phyloP scores from a whole-genome alignment of 2,113 vertebrate species.

The Chitala chitala region DNA sequence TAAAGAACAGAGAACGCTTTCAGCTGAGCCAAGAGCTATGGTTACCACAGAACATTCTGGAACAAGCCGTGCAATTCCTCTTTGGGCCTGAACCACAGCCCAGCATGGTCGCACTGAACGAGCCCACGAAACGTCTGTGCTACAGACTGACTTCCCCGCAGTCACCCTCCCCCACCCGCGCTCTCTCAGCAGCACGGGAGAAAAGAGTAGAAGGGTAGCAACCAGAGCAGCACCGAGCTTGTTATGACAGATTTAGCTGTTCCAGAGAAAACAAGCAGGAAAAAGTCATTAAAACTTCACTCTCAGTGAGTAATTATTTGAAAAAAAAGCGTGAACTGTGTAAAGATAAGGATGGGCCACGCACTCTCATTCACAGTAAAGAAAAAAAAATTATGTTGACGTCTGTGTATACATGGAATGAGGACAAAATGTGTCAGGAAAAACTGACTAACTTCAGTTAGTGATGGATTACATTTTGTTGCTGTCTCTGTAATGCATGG shows the following conservation, averaged over 20 bases:
- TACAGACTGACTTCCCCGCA: neutral
- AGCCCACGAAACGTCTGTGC: slow-evolving; percentile 19
- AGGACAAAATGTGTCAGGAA: neutral
- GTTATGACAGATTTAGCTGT: neutral
- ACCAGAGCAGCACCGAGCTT: neutral
- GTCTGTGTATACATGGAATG: neutral
- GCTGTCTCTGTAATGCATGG: neutral
- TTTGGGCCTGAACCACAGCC: neutral
- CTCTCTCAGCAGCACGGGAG: neutral
- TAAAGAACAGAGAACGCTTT: neutral
- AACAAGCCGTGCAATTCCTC: neutral
- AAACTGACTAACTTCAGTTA: neutral
- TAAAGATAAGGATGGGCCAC: neutral
- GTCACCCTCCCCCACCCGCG: neutral
- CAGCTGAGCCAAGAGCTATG: neutral
- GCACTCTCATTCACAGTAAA: neutral
- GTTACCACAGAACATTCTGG: slow-evolving; percentile 15
- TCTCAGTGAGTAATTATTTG: neutral
- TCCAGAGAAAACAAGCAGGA: neutral
- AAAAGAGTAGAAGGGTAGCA: neutral
- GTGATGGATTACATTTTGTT: neutral
- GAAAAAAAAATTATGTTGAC: neutral
- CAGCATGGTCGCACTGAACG: neutral
- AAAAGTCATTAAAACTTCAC: neutral
- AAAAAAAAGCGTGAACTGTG: neutral